These are phyloP conservation scores for Alaudala cheleensis DNA, from an alignment of 2,113 vertebrate genomes.

Conservation along the genomic window DNA sequence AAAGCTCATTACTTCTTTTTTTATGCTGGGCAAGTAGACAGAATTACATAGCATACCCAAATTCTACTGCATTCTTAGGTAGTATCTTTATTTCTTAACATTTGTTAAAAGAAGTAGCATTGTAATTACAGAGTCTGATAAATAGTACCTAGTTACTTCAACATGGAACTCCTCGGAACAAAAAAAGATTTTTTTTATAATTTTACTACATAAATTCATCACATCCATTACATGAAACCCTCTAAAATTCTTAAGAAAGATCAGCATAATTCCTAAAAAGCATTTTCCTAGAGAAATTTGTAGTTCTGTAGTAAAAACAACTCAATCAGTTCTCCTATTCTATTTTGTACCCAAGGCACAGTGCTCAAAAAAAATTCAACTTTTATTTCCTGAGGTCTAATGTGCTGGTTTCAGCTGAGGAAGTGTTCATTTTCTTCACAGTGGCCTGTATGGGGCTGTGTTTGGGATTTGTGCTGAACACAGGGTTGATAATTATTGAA, in stretches of 20 bases:
- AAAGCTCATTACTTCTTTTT: background rate
- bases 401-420: background rate
- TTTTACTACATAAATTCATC: background rate
- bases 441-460: rapidly evolving
- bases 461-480: background rate
- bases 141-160: background rate
- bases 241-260: background rate
- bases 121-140: background rate
- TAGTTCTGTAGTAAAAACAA: background rate
- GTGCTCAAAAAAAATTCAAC: background rate
- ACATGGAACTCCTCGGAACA: background rate
- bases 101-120: background rate
- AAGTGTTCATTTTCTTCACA: background rate
- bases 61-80: background rate
- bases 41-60: background rate
- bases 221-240: background rate
- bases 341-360: background rate
- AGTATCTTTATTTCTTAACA: background rate
- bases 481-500: too few species aligned
- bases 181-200: background rate
- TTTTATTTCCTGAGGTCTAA: background rate
- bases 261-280: background rate
- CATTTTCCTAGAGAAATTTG: background rate
- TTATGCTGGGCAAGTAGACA: background rate
- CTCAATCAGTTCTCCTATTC: background rate